phyloP scores from a whole-genome alignment of 2,113 vertebrate species.

The Paramisgurnus dabryanus region DNA sequence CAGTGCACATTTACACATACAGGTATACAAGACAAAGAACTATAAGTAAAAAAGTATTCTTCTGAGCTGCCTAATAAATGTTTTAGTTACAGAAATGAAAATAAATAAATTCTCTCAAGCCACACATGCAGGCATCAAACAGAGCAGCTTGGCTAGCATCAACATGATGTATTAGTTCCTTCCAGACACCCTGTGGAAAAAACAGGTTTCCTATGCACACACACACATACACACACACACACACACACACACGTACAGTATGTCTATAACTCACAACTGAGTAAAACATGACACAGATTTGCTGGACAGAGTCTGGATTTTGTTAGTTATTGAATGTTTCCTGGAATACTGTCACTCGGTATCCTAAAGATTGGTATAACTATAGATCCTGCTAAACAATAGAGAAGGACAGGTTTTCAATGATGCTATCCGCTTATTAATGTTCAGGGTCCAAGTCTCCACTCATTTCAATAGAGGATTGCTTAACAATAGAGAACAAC shows the following conservation, averaged over 20 bases:
- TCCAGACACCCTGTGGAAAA: constrained; percentile 45
- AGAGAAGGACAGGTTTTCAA: not conserved
- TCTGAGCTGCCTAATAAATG: not conserved
- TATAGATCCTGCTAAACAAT: not conserved
- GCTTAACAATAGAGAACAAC: no score
- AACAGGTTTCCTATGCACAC: constrained; percentile 35
- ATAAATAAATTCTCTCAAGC: constrained; percentile 4
- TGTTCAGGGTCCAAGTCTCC: no score
- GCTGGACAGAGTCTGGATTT: not conserved
- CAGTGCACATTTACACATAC: no score
- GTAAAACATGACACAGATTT: constrained; percentile 10
- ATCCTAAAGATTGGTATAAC: not conserved
- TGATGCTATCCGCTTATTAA: no score
- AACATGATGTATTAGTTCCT: constrained; percentile 42
- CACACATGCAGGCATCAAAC: constrained; percentile 36
- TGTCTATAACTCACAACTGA: constrained; percentile 33
- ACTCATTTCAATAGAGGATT: no score
- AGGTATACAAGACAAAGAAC: not conserved
- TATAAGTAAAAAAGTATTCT: not conserved
- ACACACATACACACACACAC: constrained; percentile 15
- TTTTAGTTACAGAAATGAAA: constrained; percentile 11
- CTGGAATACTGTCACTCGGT: constrained; percentile 3
- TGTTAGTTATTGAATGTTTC: constrained; percentile 23
- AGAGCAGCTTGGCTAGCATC: not conserved
- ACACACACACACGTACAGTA: constrained; percentile 21